These are phyloP conservation scores for Drosophila koepferae DNA, from an alignment of 2,888 invertebrate genomes.

Conservation along the genomic window DNA sequence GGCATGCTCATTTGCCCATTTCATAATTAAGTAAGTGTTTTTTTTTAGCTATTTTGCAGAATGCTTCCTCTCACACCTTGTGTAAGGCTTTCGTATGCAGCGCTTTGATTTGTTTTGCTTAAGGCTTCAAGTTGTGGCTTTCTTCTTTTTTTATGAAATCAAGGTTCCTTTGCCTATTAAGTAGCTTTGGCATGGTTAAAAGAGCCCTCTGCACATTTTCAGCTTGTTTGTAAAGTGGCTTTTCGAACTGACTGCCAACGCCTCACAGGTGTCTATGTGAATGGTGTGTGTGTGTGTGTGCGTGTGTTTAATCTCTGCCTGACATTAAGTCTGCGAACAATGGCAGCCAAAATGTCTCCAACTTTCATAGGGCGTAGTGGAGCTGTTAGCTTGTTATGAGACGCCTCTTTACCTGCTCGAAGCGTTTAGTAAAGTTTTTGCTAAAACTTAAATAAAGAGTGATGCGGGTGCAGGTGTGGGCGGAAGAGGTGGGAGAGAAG, in stretches of 20 bases:
- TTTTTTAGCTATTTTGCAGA: not conserved
- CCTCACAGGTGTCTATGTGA: conserved; percentile 5
- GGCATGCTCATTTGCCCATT: not conserved
- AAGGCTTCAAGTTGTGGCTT: not conserved
- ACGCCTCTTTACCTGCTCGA: conserved; percentile 65
- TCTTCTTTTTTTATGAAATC: not conserved
- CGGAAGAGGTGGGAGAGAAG: not conserved
- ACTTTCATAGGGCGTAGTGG: conserved; percentile 40
- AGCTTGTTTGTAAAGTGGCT: conserved; percentile 75
- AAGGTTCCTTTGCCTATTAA: conserved; percentile 34
- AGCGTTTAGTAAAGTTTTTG: conserved; percentile 67
- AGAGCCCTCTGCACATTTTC: conserved; percentile 49
- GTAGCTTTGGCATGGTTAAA: conserved; percentile 32
- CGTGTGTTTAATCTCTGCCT: conserved; percentile 65
- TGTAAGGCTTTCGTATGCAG: not conserved
- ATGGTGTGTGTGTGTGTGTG: conserved; percentile 21
- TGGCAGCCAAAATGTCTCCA: conserved; percentile 54
- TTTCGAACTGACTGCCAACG: conserved; percentile 48
- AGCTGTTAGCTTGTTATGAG: conserved; percentile 48
- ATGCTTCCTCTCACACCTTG: not conserved
- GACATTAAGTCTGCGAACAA: conserved; percentile 64
- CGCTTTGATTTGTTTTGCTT: conserved; percentile 3
- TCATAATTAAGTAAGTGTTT: not conserved
- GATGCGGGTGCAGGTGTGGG: not conserved
- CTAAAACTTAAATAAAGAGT: conserved; percentile 52